Conservation (phyloP, 2,797 vertebrate species). For the Spinibarbus caldwelli region DNA sequence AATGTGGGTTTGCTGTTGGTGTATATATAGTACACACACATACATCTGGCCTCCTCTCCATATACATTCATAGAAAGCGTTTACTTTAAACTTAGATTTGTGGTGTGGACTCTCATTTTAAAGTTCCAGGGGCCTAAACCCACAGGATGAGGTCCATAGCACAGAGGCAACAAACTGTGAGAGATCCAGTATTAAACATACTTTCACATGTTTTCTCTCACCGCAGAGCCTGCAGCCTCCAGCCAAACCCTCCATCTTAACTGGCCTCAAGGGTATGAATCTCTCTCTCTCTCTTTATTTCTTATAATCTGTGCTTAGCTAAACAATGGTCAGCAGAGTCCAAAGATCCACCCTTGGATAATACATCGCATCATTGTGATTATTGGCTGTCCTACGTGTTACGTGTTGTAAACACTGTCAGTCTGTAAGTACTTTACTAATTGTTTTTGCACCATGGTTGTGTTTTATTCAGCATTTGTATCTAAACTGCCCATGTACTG, state of each 20-base stretch:
- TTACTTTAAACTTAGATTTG: constrained; percentile 33
- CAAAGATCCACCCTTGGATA: constrained; percentile 37
- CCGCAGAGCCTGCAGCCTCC: constrained; percentile 66
- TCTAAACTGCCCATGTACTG: neutral
- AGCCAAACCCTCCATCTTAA: constrained; percentile 68
- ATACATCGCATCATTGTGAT: constrained; percentile 19
- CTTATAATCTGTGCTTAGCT: constrained; percentile 52
- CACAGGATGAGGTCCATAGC: constrained; percentile 62
- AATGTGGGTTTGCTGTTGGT: neutral
- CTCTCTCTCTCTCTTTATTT: constrained; percentile 18
- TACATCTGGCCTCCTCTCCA: neutral
- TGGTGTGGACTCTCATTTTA: constrained; percentile 37
- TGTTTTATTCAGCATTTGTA: neutral
- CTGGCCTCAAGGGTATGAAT: constrained; percentile 68
- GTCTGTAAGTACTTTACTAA: neutral
- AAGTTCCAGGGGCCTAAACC: constrained; percentile 49
- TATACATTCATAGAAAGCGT: neutral
- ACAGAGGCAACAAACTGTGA: constrained; percentile 49
- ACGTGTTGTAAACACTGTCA: neutral
- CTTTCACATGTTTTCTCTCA: constrained; percentile 67
- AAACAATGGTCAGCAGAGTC: constrained; percentile 50
- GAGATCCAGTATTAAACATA: constrained; percentile 64
- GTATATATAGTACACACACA: neutral
- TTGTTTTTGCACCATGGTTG: neutral
- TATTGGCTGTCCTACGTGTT: neutral